Evolutionary conservation across 2,113 vertebrate species (phyloP).

Genomic region (Oryzias woworae): DNA sequence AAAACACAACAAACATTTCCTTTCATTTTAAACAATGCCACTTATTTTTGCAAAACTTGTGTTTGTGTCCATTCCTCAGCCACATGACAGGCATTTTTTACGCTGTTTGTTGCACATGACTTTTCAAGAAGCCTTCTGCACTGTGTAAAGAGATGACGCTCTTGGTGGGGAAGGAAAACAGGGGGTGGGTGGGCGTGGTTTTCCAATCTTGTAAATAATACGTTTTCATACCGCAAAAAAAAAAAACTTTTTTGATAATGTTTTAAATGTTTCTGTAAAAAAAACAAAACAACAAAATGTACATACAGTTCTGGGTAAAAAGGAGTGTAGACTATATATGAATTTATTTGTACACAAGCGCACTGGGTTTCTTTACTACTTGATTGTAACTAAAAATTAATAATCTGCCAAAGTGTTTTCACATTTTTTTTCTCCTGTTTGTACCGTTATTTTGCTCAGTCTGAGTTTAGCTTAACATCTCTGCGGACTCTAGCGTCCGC

Average conservation of each 20-base stretch:
- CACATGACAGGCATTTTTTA: slow-evolving; percentile 72
- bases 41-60: neutral
- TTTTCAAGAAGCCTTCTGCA: slow-evolving; percentile 85
- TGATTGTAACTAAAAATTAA: slow-evolving; percentile 86
- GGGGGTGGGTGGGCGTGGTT: slow-evolving; percentile 40
- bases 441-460: slow-evolving; percentile 45
- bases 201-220: slow-evolving; percentile 81
- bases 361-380: slow-evolving; percentile 86
- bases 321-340: slow-evolving; percentile 80
- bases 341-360: slow-evolving; percentile 81
- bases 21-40: neutral
- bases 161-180: slow-evolving; percentile 51
- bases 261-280: slow-evolving; percentile 82
- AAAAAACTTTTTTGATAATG: slow-evolving; percentile 80
- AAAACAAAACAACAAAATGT: slow-evolving; percentile 50
- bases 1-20: neutral
- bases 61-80: slow-evolving; percentile 68
- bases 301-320: slow-evolving; percentile 72
- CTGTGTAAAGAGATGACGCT: slow-evolving; percentile 79
- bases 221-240: slow-evolving; percentile 79
- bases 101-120: slow-evolving; percentile 84
- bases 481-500: slow-evolving; percentile 68
- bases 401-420: slow-evolving; percentile 84
- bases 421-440: slow-evolving; percentile 52
- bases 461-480: slow-evolving; percentile 75